These are phyloP conservation scores for Tretioscincus oriximinensis DNA, from an alignment of 2,113 vertebrate species.

Conservation along the genomic window DNA sequence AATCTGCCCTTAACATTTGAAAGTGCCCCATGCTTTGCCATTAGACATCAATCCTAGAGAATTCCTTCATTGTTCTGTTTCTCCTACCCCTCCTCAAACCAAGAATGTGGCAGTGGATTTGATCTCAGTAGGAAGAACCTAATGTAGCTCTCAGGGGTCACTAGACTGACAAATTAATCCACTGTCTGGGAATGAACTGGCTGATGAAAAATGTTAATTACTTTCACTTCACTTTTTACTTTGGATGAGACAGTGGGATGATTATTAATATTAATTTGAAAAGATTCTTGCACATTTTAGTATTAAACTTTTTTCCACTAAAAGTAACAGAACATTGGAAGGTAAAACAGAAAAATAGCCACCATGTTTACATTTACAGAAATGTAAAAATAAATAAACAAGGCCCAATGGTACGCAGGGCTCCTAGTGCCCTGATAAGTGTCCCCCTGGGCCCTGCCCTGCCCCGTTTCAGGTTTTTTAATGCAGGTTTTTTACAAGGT, in stretches of 20 bases:
- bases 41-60: not conserved
- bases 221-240: conserved; percentile 11
- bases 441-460: no score
- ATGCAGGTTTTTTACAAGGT: no score
- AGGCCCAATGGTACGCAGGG: no score
- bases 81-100: not conserved
- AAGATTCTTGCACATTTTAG: not conserved
- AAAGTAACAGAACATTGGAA: not conserved
- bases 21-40: not conserved
- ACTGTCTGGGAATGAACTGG: not conserved
- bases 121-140: conserved; percentile 10
- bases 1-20: not conserved
- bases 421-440: no score
- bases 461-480: no score
- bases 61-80: not conserved
- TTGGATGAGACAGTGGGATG: conserved; percentile 46
- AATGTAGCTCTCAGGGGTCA: not conserved
- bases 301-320: not conserved
- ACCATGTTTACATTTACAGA: no score
- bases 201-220: conserved; percentile 19
- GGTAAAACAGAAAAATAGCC: not conserved
- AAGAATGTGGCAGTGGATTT: conserved; percentile 19
- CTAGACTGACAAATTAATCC: conserved; percentile 18
- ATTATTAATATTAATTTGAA: conserved; percentile 36
- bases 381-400: no score